Base-by-base conservation (phyloP, 2,797 vertebrate genomes). In the Lithobates sylvaticus region DNA sequence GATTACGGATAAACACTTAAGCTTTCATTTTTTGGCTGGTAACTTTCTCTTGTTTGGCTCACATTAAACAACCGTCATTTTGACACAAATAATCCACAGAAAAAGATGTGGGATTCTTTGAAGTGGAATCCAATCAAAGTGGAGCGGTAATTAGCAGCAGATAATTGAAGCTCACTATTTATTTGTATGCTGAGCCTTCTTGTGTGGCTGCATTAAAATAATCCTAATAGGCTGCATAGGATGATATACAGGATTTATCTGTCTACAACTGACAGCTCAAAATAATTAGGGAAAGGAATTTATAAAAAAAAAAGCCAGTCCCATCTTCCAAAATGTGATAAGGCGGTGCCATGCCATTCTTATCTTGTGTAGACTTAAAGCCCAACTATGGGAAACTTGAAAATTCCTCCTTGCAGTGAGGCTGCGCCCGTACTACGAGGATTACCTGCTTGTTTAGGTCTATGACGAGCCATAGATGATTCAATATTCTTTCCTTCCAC, bases 61-160 rank as follows among this genome's bases (percentile, higher is more conserved):
- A 89, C 91, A 91, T 95, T 94, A 94, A 91, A 92, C 89, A 90
- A 77, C 90, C 91, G 92, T 92, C 39, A 0, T 84, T 87, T 87
- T 88, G 90, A 91, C 92, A 88, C 85, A 90, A 92, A 90, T 90
- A 93, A 90, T 86, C 88, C 88, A 91, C 91, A 88, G 77, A 89
- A 54, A 90, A 91, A 90, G 90, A 91, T 90, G 88, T 67, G 86
- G 88, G 82, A 5, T 76, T 88, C 90, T 95, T 95, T 95, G 93
- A 94, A 93, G 93, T 91, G 88, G 16, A 0, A 88, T 88, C 89
- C 92, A 93, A 94, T 93, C 90, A 88, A 90, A 92, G 91, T 87
- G 90, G 39, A 90, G 88, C 87, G 92, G 92, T 93, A 93, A 95
- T 94, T 93, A 93, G 88, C 89, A 92, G 90, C 92, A 94, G 92